A percentile compares a stretch with the other conserved stretches of the same genome.
Evolutionary conservation across 2,113 vertebrate genomes (phyloP).

Genomic region (Vulpes ferrilata): DNA sequence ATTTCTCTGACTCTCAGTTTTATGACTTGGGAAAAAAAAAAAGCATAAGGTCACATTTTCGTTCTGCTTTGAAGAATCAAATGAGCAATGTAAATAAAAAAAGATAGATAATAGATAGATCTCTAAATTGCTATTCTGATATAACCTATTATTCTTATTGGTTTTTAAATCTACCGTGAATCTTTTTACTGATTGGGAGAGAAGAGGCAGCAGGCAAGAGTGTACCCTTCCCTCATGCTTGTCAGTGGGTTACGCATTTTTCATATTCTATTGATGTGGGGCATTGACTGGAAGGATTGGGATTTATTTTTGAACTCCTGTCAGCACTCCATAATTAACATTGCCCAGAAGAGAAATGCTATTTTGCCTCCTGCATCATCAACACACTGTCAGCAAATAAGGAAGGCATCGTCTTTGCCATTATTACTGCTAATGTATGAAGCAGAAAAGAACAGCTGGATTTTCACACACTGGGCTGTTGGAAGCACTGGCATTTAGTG

Average conservation of each 20-base stretch:
- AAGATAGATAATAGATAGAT: background rate
- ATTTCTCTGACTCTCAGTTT: background rate
- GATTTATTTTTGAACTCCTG: constrained; percentile 80
- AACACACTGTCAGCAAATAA: constrained; percentile 79
- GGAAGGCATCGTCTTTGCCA: constrained; percentile 51
- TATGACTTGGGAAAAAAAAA: background rate
- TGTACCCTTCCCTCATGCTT: background rate
- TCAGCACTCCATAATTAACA: constrained; percentile 80
- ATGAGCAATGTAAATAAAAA: background rate
- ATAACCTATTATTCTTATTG: background rate
- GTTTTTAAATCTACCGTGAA: background rate
- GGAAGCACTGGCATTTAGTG: constrained; percentile 24
- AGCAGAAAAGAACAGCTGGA: constrained; percentile 74
- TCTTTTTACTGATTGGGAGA: background rate
- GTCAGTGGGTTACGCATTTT: constrained; percentile 37
- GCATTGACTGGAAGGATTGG: constrained; percentile 62
- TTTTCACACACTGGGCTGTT: constrained; percentile 52
- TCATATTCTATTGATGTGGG: constrained; percentile 54
- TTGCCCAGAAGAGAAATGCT: constrained; percentile 82
- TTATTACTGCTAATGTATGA: constrained; percentile 54
- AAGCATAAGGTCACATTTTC: fast-evolving
- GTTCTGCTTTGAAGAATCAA: constrained; percentile 37
- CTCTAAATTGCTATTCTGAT: background rate
- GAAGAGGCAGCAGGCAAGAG: background rate
- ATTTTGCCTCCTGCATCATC: constrained; percentile 79